phyloP scores from a whole-genome alignment of 2,113 vertebrate species.

The Tiliqua scincoides region DNA sequence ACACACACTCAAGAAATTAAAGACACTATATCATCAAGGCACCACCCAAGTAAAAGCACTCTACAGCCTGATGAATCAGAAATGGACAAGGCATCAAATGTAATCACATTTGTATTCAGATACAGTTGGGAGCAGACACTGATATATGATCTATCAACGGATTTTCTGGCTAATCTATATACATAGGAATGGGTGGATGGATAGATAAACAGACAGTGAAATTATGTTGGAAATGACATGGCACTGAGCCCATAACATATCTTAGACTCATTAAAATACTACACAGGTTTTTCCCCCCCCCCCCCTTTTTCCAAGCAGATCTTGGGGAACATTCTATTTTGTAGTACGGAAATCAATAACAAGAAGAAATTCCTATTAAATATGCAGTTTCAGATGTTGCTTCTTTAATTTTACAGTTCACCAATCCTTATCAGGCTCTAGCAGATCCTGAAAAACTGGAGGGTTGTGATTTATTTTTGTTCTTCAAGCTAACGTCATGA shows the following conservation, averaged over 20 bases:
- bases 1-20: slow-evolving; percentile 46
- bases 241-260: slow-evolving; percentile 58
- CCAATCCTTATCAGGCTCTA: neutral
- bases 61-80: slow-evolving; percentile 69
- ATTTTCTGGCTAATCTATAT: slow-evolving; percentile 66
- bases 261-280: slow-evolving; percentile 49
- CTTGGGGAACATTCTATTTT: slow-evolving; percentile 32
- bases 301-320: slow-evolving; percentile 34
- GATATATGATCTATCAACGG: slow-evolving; percentile 74
- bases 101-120: slow-evolving; percentile 76
- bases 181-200: slow-evolving; percentile 58
- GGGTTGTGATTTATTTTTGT: neutral
- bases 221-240: slow-evolving; percentile 64
- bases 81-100: slow-evolving; percentile 64
- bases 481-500: neutral
- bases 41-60: slow-evolving; percentile 46
- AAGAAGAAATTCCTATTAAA: slow-evolving; percentile 15
- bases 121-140: slow-evolving; percentile 66
- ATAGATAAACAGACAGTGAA: slow-evolving; percentile 69
- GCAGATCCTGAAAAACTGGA: neutral
- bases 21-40: slow-evolving; percentile 37
- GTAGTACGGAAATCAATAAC: slow-evolving; percentile 25
- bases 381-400: slow-evolving; percentile 10
- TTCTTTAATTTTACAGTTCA: slow-evolving; percentile 13
- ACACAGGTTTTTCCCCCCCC: slow-evolving; percentile 15